A percentile compares a stretch with the other conserved stretches of the same genome.
Conservation (phyloP, 2,113 vertebrate genomes). For the Sinosuthora webbiana region DNA sequence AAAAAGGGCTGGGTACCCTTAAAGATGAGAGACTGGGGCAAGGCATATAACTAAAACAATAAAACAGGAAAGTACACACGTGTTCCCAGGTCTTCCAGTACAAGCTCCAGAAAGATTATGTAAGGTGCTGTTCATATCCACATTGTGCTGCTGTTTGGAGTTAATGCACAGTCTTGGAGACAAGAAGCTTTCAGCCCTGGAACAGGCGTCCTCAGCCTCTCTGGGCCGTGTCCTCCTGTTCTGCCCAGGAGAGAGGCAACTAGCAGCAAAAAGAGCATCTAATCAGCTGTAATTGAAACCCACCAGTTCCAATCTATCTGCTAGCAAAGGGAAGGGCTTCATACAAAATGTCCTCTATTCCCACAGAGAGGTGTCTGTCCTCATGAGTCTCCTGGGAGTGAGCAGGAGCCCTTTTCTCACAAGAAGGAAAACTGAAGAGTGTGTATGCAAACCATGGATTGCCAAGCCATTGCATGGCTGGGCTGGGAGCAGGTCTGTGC, state of each 20-base stretch:
- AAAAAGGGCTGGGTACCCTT: not conserved
- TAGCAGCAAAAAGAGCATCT: not conserved
- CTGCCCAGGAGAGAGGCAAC: not conserved
- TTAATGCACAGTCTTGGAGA: not conserved
- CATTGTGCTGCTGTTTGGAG: not conserved
- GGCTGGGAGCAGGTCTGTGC: not conserved
- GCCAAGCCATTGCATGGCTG: not conserved
- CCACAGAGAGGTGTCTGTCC: not conserved
- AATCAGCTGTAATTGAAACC: not conserved
- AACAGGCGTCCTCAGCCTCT: not conserved
- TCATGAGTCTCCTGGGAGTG: not conserved
- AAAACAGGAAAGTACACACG: fast-evolving
- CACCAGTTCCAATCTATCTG: not conserved
- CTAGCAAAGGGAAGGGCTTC: not conserved
- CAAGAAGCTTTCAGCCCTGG: not conserved
- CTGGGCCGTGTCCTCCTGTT: not conserved
- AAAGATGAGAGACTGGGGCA: not conserved
- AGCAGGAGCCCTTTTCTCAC: not conserved
- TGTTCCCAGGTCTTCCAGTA: not conserved
- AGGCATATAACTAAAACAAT: not conserved
- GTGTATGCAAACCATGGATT: fast-evolving
- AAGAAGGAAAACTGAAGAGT: not conserved
- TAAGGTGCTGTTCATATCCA: not conserved
- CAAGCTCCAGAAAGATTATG: not conserved
- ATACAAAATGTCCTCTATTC: not conserved